Base-by-base conservation (phyloP, 2,797 vertebrate species). In the Geotria australis region DNA sequence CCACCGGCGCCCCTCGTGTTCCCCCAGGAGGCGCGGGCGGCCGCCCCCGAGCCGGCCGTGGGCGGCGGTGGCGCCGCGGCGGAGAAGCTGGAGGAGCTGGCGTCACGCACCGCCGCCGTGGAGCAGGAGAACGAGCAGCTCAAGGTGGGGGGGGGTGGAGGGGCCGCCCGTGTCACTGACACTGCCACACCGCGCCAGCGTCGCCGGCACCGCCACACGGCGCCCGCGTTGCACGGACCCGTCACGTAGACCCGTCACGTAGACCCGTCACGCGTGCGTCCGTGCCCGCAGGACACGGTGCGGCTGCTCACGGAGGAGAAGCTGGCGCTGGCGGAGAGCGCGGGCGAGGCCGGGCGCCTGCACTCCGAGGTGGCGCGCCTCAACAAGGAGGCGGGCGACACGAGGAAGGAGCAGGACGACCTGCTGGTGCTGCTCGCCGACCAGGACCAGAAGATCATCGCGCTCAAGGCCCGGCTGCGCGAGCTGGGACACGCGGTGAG, bases 331-430 rank as follows among this genome's bases (percentile, higher is more conserved):
- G 83, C 83, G 63, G 24, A 38, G 24, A 5, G 24, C 24, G 24
- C 4, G 24, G 24, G 5, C 24, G 5, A 38, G 5, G 38, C 24
- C 24, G 75, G 79, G 65, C 79, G 86, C 57, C 67, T 88, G 63
- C 76, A 83, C 57, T 70, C 74, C n/a, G 85, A 91, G 47, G 71
- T 98, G 15, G 69, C 73, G 15, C n/a, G 15, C 7, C 51, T 12
- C 51, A 55, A 12, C 12, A 55, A 15, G n/a, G 51, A 55, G 15
- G 51, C 51, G 9, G 51, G 12, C 1, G 84, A 93, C 61, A 86
- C 86, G 7, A 93, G 83, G 69, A 95, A 91, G 65, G 91, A 95
- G 59, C 91, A 98, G 65, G 91, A 98, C 24, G 88, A 96, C 66
- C 78, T 98, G 13, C 72, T 98, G 57, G 81, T 98, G 71, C 79